Conservation (phyloP, 2,888 invertebrate genomes). For the Tetramorium bicarinatum region DNA sequence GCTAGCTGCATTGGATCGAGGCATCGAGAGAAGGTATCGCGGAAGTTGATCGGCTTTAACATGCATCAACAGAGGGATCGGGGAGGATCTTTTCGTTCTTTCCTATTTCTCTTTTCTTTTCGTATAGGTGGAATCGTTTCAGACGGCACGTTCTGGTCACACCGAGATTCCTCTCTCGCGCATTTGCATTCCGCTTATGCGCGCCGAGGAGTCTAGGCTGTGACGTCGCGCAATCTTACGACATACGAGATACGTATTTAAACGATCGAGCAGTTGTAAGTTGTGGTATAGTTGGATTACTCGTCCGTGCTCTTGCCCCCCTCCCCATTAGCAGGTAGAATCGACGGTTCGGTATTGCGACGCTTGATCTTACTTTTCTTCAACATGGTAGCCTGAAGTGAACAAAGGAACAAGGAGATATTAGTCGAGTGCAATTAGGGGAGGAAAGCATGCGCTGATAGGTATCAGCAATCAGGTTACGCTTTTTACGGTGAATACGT, state of each 20-base stretch:
- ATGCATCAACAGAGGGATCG: constrained; percentile 65
- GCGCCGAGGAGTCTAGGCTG: constrained; percentile 79
- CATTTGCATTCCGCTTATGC: constrained; percentile 49
- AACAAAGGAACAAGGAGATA: constrained; percentile 85
- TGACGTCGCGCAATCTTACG: constrained; percentile 70
- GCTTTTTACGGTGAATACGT: constrained; percentile 65
- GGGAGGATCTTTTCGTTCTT: constrained; percentile 4
- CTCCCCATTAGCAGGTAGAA: constrained; percentile 91
- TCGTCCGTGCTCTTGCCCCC: constrained; percentile 90
- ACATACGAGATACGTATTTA: constrained; percentile 41
- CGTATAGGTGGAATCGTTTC: constrained; percentile 54
- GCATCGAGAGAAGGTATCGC: constrained; percentile 60
- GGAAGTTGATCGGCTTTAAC: constrained; percentile 68
- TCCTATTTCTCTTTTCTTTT: constrained; percentile 16
- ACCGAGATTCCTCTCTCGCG: constrained; percentile 79
- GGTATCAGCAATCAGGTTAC: constrained; percentile 75
- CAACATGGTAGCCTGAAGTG: constrained; percentile 98
- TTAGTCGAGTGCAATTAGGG: constrained; percentile 84
- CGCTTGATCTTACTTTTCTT: constrained; percentile 99
- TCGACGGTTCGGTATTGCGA: constrained; percentile 94
- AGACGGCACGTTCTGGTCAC: constrained; percentile 70
- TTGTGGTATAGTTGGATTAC: constrained; percentile 86
- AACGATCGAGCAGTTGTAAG: constrained; percentile 80
- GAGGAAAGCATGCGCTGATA: constrained; percentile 83
- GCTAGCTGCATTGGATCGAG: constrained; percentile 78